A percentile compares a stretch with the other conserved stretches of the same genome.
Evolutionary conservation across 2,113 vertebrate species (phyloP).

Genomic region (Progne subis): DNA sequence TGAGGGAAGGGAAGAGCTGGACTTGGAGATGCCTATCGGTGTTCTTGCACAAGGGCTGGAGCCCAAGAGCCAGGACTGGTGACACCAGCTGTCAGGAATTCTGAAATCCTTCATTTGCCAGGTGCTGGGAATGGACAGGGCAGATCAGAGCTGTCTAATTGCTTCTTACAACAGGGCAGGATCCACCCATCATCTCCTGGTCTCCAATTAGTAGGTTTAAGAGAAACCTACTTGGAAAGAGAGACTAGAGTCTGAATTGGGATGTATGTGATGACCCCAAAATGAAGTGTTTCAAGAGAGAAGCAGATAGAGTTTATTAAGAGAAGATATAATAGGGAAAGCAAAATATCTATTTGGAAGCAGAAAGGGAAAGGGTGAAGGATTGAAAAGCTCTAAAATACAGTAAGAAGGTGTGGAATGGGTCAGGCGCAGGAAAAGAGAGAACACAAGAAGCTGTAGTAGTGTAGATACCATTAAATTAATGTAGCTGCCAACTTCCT

Average conservation of each 20-base stretch:
- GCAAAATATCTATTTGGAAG: background rate
- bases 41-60: background rate
- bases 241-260: background rate
- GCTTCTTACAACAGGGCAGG: background rate
- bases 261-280: background rate
- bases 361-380: background rate
- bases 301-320: background rate
- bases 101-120: background rate
- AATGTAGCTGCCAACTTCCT: background rate
- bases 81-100: background rate
- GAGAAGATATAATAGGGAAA: background rate
- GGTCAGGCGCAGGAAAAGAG: background rate
- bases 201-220: background rate
- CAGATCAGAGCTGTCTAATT: background rate
- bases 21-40: background rate
- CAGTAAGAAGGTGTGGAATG: background rate
- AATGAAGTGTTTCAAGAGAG: background rate
- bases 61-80: background rate
- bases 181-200: background rate
- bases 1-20: background rate
- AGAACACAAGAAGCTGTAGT: background rate
- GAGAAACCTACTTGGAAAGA: background rate
- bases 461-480: background rate
- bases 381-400: background rate
- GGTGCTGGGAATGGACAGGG: background rate